These are phyloP conservation scores for Luehdorfia chinensis DNA, from an alignment of 1,140 invertebrate species.

Conservation along the genomic window DNA sequence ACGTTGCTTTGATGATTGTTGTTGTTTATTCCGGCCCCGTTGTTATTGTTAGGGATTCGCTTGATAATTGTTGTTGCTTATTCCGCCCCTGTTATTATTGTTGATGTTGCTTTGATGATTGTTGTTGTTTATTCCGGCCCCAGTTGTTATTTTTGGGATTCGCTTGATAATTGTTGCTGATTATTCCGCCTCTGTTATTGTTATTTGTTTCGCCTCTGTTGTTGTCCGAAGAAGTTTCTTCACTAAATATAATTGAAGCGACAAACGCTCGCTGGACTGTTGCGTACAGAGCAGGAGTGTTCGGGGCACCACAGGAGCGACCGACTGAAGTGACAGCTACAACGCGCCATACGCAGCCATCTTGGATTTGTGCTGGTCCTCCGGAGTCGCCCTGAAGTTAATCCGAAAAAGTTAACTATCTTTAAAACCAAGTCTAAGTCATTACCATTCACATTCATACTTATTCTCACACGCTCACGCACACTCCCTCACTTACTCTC, in stretches of 20 bases:
- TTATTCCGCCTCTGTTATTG: conserved; percentile 10
- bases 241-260: conserved; percentile 35
- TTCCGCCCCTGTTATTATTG: conserved; percentile 3
- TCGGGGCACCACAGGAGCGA: conserved; percentile 71
- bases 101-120: neutral
- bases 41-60: conserved; percentile 2
- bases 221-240: conserved; percentile 4
- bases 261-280: conserved; percentile 41
- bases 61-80: conserved; percentile 11
- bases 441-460: too few relatives aligned
- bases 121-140: neutral
- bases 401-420: neutral
- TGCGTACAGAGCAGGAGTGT: conserved; percentile 79
- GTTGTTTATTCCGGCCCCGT: neutral
- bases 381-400: conserved; percentile 82
- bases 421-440: too few relatives aligned
- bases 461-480: too few relatives aligned
- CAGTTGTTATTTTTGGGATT: neutral
- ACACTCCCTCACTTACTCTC: too few relatives aligned
- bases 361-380: conserved; percentile 78
- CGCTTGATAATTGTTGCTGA: conserved; percentile 11
- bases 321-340: conserved; percentile 81
- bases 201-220: conserved; percentile 12
- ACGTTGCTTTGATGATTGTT: neutral
- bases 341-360: conserved; percentile 74